Evolutionary conservation across 1,140 invertebrate species (phyloP).

Genomic region (Rhagoletis zephyria): DNA sequence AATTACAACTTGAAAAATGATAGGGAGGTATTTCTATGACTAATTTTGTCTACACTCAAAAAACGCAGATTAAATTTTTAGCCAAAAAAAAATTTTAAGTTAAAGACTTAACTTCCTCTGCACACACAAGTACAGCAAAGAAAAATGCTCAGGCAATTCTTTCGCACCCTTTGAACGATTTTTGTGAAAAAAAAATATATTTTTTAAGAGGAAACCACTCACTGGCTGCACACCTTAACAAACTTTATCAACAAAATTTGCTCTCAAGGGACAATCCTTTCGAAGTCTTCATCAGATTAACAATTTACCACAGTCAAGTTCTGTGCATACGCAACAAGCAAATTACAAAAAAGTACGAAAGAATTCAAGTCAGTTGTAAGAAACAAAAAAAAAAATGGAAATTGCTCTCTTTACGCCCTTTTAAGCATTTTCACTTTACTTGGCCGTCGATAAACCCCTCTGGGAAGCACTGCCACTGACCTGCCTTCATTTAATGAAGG

Average conservation of each 20-base stretch:
- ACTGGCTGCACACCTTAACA: neutral
- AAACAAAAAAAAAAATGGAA: neutral
- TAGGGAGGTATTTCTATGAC: too few species aligned
- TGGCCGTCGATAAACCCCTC: neutral
- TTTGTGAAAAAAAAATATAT: too few species aligned
- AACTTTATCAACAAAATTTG: neutral
- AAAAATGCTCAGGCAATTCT: neutral
- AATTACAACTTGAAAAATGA: too few species aligned
- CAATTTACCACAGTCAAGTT: neutral
- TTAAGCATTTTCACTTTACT: conserved; percentile 1
- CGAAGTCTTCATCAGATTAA: neutral
- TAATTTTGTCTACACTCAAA: too few species aligned
- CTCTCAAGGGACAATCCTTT: neutral
- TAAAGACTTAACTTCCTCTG: too few species aligned
- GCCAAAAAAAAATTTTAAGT: too few species aligned
- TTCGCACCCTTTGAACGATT: too few species aligned
- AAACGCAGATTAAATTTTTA: too few species aligned
- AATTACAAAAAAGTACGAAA: neutral
- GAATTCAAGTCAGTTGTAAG: conserved; percentile 1
- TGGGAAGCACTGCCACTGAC: neutral
- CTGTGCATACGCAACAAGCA: neutral
- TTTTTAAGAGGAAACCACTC: neutral
- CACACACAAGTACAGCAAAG: too few species aligned
- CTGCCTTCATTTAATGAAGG: neutral
- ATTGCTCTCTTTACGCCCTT: neutral